Percentiles rank a stretch among this genome's conserved stretches.
phyloP scores from a whole-genome alignment of 2,888 invertebrate species.

The Ophion ventricosus region DNA sequence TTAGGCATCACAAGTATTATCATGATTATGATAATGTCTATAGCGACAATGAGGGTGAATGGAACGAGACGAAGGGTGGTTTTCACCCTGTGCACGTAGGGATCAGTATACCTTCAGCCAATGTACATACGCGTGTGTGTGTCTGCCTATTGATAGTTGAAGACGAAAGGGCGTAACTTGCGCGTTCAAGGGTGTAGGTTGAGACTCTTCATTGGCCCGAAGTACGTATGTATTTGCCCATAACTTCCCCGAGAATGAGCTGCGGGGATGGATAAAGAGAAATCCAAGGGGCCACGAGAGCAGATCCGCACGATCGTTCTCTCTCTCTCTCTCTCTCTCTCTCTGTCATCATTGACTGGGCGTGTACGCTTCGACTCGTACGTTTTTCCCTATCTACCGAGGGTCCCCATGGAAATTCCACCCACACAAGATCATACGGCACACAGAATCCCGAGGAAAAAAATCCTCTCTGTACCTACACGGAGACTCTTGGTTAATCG shows the following conservation, averaged over 20 bases:
- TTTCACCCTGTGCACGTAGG: constrained; percentile 36
- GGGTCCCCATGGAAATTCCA: constrained; percentile 71
- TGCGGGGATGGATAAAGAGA: constrained; percentile 33
- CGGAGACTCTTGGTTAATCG: constrained; percentile 5
- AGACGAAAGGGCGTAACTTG: neutral
- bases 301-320: constrained; percentile 47
- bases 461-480: constrained; percentile 38
- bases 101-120: constrained; percentile 27
- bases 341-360: constrained; percentile 41
- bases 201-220: neutral
- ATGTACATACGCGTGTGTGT: neutral
- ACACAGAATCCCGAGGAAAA: constrained; percentile 50
- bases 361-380: constrained; percentile 56
- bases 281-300: constrained; percentile 44
- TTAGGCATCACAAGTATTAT: constrained; percentile 42
- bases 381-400: constrained; percentile 55
- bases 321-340: constrained; percentile 8
- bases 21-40: constrained; percentile 55
- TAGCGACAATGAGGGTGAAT: constrained; percentile 27
- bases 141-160: neutral
- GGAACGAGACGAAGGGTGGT: constrained; percentile 38
- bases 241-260: constrained; percentile 47
- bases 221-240: constrained; percentile 7
- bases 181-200: neutral
- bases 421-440: constrained; percentile 66